Percentiles rank a stretch among this genome's conserved stretches.
Evolutionary conservation across 2,888 invertebrate genomes (phyloP).

Genomic region (Melikaiella ostensackeni): DNA sequence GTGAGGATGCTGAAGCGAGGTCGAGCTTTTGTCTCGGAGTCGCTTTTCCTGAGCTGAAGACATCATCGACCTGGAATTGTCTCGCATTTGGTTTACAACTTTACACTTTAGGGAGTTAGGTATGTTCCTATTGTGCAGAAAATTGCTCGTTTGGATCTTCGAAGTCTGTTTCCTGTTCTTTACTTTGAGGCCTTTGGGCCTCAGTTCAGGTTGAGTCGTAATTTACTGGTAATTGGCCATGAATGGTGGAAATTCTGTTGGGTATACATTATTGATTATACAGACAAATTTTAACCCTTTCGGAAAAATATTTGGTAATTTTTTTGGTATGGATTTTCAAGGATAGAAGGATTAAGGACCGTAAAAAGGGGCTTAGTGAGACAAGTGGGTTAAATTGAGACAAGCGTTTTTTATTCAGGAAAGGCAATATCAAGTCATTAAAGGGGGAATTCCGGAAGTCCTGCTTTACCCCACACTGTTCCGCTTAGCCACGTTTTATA

Average conservation of each 20-base stretch:
- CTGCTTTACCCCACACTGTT: too few species aligned
- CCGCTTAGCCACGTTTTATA: too few species aligned
- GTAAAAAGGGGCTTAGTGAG: too few species aligned
- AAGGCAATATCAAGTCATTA: too few species aligned
- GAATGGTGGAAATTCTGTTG: not conserved
- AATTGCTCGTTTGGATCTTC: conserved; percentile 24
- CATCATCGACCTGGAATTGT: conserved; percentile 44
- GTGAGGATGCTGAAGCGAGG: conserved; percentile 11
- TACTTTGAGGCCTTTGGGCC: not conserved
- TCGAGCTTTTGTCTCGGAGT: conserved; percentile 23
- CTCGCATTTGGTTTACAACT: conserved; percentile 10
- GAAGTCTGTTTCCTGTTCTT: not conserved
- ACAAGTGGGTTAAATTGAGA: too few species aligned
- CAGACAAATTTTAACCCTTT: not conserved
- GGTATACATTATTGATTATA: not conserved
- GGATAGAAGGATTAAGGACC: too few species aligned
- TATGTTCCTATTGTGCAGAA: conserved; percentile 17
- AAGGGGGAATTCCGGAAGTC: too few species aligned
- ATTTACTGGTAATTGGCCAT: conserved; percentile 8
- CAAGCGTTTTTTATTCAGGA: too few species aligned
- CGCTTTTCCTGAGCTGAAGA: conserved; percentile 11
- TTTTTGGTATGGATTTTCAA: too few species aligned
- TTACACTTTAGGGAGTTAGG: conserved; percentile 23
- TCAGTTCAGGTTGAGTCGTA: not conserved
- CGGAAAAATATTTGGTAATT: not conserved